A percentile compares a stretch with the other conserved stretches of the same genome.
phyloP scores from a whole-genome alignment of 2,113 vertebrate species.

The Triplophysa siluroides region DNA sequence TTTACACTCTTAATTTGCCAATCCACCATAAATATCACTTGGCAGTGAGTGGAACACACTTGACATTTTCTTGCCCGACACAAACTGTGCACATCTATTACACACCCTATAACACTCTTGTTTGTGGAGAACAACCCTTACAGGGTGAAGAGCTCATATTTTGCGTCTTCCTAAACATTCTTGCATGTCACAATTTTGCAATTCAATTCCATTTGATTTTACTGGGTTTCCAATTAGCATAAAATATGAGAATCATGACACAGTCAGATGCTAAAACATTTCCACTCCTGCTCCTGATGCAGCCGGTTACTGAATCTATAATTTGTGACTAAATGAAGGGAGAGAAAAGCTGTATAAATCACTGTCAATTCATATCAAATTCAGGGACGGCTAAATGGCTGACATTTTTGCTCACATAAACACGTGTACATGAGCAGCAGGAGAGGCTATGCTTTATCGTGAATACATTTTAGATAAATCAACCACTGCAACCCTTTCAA shows the following conservation, averaged over 20 bases:
- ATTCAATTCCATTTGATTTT: background rate
- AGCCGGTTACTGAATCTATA: background rate
- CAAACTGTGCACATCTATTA: background rate
- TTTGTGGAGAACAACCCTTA: conserved; percentile 8
- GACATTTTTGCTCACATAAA: background rate
- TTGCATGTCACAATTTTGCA: background rate
- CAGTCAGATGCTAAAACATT: background rate
- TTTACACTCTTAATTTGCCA: conserved; percentile 14
- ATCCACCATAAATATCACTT: background rate
- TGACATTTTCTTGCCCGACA: conserved; percentile 29
- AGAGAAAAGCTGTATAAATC: conserved; percentile 6
- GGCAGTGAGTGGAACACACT: conserved; percentile 1
- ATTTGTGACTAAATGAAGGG: background rate
- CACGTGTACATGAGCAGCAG: too few species aligned
- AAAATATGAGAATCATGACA: background rate
- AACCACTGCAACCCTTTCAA: too few species aligned
- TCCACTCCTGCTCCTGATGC: background rate
- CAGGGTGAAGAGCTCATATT: background rate
- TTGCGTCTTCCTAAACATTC: background rate
- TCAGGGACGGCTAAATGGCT: conserved; percentile 11
- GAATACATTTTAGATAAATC: too few species aligned
- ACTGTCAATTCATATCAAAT: conserved; percentile 1
- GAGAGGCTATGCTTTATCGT: too few species aligned
- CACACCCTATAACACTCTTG: background rate
- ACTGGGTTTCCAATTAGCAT: background rate